phyloP scores from a whole-genome alignment of 1,140 invertebrate species.

The Drosophila baimaii region DNA sequence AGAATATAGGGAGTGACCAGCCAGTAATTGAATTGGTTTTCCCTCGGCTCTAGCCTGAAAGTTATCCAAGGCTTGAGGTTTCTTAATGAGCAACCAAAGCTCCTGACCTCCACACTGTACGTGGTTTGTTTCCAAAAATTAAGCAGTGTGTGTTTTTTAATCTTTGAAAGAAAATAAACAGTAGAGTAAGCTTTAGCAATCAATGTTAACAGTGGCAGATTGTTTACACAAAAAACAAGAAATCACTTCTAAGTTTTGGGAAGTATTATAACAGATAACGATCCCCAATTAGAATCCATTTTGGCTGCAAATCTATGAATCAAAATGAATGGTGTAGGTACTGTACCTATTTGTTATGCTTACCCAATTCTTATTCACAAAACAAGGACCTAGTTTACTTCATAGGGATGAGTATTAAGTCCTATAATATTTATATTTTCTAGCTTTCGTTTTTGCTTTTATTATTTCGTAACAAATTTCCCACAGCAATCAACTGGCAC shows the following conservation, averaged over 20 bases:
- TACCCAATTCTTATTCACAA: not conserved
- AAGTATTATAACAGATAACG: not conserved
- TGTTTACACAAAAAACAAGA: not conserved
- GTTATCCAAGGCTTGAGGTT: not conserved
- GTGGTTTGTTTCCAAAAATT: not conserved
- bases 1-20: too few species aligned
- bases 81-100: not conserved
- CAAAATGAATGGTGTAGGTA: not conserved
- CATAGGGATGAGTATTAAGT: not conserved
- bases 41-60: too few species aligned
- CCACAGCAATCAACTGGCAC: conserved; percentile 1
- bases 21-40: not conserved
- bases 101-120: not conserved
- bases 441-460: not conserved
- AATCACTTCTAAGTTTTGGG: not conserved
- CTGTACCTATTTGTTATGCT: not conserved
- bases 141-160: conserved; percentile 6
- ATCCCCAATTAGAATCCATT: not conserved
- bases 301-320: too few species aligned
- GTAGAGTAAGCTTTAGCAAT: not conserved
- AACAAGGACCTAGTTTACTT: not conserved
- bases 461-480: conserved; percentile 3
- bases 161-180: conserved; percentile 6
- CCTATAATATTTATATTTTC: not conserved
- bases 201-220: not conserved